Evolutionary conservation across 2,797 vertebrate species (phyloP), one percentile per base, ranked within the genome.

Genomic region (Sitta carolinensis): DNA sequence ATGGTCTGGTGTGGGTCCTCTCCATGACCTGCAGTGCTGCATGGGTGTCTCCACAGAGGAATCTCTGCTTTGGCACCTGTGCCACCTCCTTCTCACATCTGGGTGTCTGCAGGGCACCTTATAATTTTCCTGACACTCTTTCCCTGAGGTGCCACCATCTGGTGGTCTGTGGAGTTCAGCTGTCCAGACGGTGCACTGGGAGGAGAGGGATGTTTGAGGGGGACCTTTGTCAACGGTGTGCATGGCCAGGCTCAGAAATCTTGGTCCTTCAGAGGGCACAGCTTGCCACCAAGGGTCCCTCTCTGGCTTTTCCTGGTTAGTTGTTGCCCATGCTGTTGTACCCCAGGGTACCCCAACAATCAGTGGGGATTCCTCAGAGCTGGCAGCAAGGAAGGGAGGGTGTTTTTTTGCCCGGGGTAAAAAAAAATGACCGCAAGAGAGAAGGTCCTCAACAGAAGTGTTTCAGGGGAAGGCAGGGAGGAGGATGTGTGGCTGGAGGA

Each of bases 261-360:
- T 3, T 52, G 36, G 85, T 75, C 36, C 47, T 86, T 61, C 22
- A 45, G 22, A 82, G 70, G 30, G 29, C 38, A 40, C 32, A 40
- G 5, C 26, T 38, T 67, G 52, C 42, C 34, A 29, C 29, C 36
- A 55, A 40, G n/a, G 42, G 17, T 64, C n/a, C 20, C 17, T 32
- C 6, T 62, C 57, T 45, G 48, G 9, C 14, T 0, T 0, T 30
- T 40, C n/a, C 47, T 2, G 19, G 29, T 72, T 43, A 45, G 52
- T 8, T 0, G 0, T 23, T 72, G 36, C 22, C 55, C 11, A 18
- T 0, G 1, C 16, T 21, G 10, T 10, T 70, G 27, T 20, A 22
- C 4, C 32, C 42, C 7, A 2, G 15, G 15, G 20, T 42, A 25
- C 13, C 25, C 19, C 40, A 9, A 14, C 0, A 2, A 19, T 48